Evolutionary conservation across 2,797 vertebrate species (phyloP), one percentile per base, ranked within the genome.

Genomic region (Sebastes vulpes): DNA sequence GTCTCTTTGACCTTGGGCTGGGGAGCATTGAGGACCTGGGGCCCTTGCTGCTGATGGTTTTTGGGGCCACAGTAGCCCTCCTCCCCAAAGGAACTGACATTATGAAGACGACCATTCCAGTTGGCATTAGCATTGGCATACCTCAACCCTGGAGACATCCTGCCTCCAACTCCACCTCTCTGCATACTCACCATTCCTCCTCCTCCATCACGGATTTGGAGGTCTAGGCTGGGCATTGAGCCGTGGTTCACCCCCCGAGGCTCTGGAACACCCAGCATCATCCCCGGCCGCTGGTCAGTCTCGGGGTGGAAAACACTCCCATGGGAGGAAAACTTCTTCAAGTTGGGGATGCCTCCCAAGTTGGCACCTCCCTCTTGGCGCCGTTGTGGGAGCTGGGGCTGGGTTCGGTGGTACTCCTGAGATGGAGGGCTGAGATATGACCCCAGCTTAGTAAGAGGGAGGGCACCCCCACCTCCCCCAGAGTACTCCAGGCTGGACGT

Each of bases 401-500:
- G 84, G 25, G 28, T 81, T 68, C 54, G 76, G 31, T 92, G 89
- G 82, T 91, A 92, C n/a, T 94, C 91, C 35, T 91, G 77, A 11
- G 60, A 76, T 5, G 82, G 75, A 57, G 83, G 82, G 65, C 82
- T 93, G 20, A 78, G 75, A 79, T 89, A 93, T 63, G 91, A 92
- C 20, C 71, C 83, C n/a, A 89, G 53, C 77, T 91, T 92, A 48
- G 74, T 82, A 6, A 91, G 77, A 0, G 91, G 25, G 1, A 77
- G 42, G 6, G 59, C 32, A 50, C 79, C 77, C 2, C 81, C 83
- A 18, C 63, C 59, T 1, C 79, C 85, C 8, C 83, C 93, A 28
- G 93, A 82, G 79, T 96, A 97, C 71, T 97, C 97, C 82, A 97
- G 82, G 90, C 97, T 97, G 53, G 97, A 98, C 3, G 97, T 96